Conservation (phyloP, 1,140 invertebrate species). For the Ips typographus region DNA sequence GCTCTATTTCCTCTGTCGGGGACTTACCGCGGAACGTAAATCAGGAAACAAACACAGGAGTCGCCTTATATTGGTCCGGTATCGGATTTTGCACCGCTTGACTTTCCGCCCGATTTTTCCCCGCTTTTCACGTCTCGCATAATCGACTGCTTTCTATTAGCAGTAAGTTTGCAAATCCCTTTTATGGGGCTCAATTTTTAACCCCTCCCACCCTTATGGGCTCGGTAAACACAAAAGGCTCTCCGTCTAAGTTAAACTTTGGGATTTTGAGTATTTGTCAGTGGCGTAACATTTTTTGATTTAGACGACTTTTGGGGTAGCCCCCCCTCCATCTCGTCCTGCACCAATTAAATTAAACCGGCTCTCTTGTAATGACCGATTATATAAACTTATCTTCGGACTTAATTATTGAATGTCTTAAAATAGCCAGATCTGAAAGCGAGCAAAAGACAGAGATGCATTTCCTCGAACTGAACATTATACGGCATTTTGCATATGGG, state of each 20-base stretch:
- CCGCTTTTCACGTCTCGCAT: slow-evolving; percentile 16
- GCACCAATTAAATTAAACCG: background rate
- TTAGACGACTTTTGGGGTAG: no score
- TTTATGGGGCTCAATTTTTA: slow-evolving; percentile 8
- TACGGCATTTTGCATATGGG: slow-evolving; percentile 32
- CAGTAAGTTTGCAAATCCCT: slow-evolving; percentile 26
- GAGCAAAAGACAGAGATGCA: background rate
- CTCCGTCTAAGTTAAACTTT: slow-evolving; percentile 4
- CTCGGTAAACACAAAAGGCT: slow-evolving; percentile 12
- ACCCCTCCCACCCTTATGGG: background rate
- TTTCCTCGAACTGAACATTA: slow-evolving; percentile 7
- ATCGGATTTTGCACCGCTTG: slow-evolving; percentile 26
- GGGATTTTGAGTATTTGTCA: background rate
- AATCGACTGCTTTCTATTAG: slow-evolving; percentile 26
- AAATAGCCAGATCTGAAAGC: background rate
- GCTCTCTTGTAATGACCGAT: background rate
- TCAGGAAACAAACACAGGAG: no score
- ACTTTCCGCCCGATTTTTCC: slow-evolving; percentile 21
- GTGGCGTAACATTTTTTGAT: no score
- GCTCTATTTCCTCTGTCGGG: no score
- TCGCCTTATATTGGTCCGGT: background rate
- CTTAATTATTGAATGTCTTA: background rate
- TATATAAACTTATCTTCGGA: background rate
- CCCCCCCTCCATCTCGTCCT: no score
- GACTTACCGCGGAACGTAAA: no score